Evolutionary conservation across 2,888 invertebrate species (phyloP).

Genomic region (Megamerina dolium): DNA sequence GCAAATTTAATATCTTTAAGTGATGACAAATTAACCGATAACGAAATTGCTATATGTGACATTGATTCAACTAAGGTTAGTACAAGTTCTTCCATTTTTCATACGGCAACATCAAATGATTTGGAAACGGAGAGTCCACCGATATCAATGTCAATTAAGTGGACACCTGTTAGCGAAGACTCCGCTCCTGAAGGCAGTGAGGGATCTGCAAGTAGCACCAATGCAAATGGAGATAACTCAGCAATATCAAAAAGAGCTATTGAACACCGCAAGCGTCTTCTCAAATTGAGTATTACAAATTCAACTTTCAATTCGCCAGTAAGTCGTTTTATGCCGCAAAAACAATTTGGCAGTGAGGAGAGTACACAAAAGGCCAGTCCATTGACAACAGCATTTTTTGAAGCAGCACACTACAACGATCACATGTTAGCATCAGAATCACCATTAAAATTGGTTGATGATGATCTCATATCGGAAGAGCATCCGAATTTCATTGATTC

Average conservation of each 20-base stretch:
- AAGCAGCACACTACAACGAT: conserved; percentile 23
- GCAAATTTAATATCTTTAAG: conserved; percentile 23
- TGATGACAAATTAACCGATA: conserved; percentile 19
- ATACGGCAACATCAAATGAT: conserved; percentile 1
- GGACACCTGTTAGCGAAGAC: conserved; percentile 11
- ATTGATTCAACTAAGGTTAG: background rate
- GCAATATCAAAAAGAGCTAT: conserved; percentile 42
- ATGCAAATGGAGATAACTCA: conserved; percentile 59
- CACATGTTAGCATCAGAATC: conserved; percentile 23
- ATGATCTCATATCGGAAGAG: conserved; percentile 25
- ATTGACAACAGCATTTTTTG: conserved; percentile 21
- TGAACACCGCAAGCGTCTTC: conserved; percentile 31
- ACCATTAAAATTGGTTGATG: conserved; percentile 26
- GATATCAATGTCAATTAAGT: conserved; percentile 12
- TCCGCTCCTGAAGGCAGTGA: conserved; percentile 19
- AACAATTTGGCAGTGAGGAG: background rate
- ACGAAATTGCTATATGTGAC: background rate
- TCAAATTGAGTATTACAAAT: conserved; percentile 32
- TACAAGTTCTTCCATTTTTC: conserved; percentile 4
- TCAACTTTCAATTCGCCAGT: conserved; percentile 27
- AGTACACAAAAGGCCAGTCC: conserved; percentile 2
- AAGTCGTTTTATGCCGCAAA: conserved; percentile 8
- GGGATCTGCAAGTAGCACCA: conserved; percentile 38
- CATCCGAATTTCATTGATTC: conserved; percentile 25
- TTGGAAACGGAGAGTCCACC: conserved; percentile 21